Conservation (phyloP, 2,113 vertebrate genomes). For the zebrafish (Danio rerio) region GRCz12tu NC_133194.1:17186501-17187000, state of each 20-base stretch:
- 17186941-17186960: too few relatives aligned
- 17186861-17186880: background rate
- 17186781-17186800: constrained; percentile 84
- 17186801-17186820: constrained; percentile 77
- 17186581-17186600: too few relatives aligned
- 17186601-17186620: too few relatives aligned
- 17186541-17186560: too few relatives aligned
- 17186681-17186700: background rate
- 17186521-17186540: too few relatives aligned
- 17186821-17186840: constrained; percentile 57
- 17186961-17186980: too few relatives aligned
- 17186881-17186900: background rate
- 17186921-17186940: too few relatives aligned
- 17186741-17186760: background rate
- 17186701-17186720: background rate
- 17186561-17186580: too few relatives aligned
- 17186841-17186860: background rate
- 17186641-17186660: background rate
- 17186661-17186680: background rate
- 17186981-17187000: too few relatives aligned
- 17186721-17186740: background rate
- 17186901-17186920: background rate
- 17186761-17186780: constrained; percentile 84
- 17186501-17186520: too few relatives aligned
- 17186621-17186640: too few relatives aligned